Conservation (phyloP, 2,888 invertebrate species). For the Tortrix viridana region DNA sequence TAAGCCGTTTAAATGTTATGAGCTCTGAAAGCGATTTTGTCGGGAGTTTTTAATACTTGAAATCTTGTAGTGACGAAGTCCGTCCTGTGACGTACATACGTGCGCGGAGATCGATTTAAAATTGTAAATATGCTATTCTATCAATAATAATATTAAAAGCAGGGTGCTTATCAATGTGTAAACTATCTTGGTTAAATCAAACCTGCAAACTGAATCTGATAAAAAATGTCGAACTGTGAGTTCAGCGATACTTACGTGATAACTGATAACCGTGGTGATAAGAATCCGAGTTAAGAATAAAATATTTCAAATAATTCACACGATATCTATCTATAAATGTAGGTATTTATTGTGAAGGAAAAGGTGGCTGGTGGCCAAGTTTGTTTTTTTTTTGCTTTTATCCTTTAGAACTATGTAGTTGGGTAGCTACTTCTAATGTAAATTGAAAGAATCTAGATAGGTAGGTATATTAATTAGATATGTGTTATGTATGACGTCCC, state of each 20-base stretch:
- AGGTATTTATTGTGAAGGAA: not conserved
- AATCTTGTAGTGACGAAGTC: too few species aligned
- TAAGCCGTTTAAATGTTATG: too few species aligned
- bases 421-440: too few species aligned
- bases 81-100: too few species aligned
- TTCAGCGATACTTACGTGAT: slow-evolving; percentile 2
- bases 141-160: slow-evolving; percentile 48
- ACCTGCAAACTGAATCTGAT: slow-evolving; percentile 36
- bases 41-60: too few species aligned
- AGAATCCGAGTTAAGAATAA: not conserved
- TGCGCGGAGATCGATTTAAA: not conserved
- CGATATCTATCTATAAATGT: not conserved
- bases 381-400: too few species aligned
- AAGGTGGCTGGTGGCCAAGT: too few species aligned
- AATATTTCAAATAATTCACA: slow-evolving; percentile 1
- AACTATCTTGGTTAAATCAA: slow-evolving; percentile 41
- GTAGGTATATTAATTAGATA: too few species aligned
- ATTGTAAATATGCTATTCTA: slow-evolving; percentile 5
- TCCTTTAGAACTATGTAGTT: too few species aligned
- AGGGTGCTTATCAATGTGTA: slow-evolving; percentile 53
- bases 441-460: too few species aligned
- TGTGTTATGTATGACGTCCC: too few species aligned
- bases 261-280: slow-evolving; percentile 20
- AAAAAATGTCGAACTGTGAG: slow-evolving; percentile 7
- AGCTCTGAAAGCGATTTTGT: too few species aligned